These are phyloP conservation scores for Cromileptes altivelis DNA, from an alignment of 2,113 vertebrate species.

Conservation along the genomic window DNA sequence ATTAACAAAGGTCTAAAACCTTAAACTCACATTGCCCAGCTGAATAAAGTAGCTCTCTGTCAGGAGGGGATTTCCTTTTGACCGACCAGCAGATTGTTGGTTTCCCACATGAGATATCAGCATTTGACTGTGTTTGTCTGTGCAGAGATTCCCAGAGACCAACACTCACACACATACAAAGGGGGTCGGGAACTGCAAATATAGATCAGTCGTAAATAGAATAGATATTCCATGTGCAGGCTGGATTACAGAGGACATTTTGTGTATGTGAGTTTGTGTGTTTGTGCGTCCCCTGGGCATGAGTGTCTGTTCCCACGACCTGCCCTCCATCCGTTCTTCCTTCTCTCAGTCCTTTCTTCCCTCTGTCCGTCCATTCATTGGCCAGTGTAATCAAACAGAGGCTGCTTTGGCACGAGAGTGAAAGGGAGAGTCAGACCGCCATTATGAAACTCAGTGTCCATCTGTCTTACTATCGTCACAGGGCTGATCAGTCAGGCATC, in stretches of 20 bases:
- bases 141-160: constrained; percentile 74
- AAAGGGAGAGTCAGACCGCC: constrained; percentile 6
- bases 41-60: constrained; percentile 19
- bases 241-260: constrained; percentile 60
- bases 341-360: constrained; percentile 52
- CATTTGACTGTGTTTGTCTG: constrained; percentile 52
- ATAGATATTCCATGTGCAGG: constrained; percentile 62
- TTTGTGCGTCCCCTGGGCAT: constrained; percentile 68
- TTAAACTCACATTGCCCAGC: not conserved
- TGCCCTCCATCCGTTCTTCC: constrained; percentile 71
- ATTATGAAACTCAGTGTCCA: constrained; percentile 22
- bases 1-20: not conserved
- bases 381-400: constrained; percentile 64
- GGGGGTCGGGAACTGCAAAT: constrained; percentile 67
- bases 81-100: constrained; percentile 50
- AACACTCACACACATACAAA: constrained; percentile 50
- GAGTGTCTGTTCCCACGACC: constrained; percentile 81
- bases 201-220: constrained; percentile 76
- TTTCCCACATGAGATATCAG: constrained; percentile 66
- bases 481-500: constrained; percentile 1
- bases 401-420: constrained; percentile 45
- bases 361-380: constrained; percentile 57
- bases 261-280: constrained; percentile 56
- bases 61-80: constrained; percentile 54
- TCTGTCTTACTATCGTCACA: constrained; percentile 28